Base-by-base conservation (phyloP, 2,113 vertebrate species). In the Xenopus borealis region DNA sequence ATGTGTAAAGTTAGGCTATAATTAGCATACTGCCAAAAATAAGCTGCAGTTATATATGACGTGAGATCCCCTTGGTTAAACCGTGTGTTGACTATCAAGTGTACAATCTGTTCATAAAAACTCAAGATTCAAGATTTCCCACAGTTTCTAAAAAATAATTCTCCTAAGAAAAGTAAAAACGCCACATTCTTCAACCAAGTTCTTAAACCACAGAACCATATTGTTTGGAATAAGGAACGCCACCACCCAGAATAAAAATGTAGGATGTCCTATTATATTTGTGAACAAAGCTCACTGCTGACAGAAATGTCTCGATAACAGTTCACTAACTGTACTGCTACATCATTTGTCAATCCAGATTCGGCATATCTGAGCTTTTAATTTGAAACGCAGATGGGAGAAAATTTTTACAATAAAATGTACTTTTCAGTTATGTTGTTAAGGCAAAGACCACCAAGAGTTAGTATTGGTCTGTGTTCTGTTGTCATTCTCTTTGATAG, bases 381-480 rank as follows among this genome's bases (percentile, higher is more conserved):
- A 69, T 53, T 40, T 63, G 50, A 64, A 76, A 69, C 63, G 61
- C 74, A 70, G 66, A 70, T 70, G 47, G 20, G 16, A 64, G 66
- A 45, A 3, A n/a, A 17, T 16, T 9, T 64, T 10, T 40, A 44
- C 27, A 33, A 44, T 13, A 64, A 64, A 52, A 52, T 27, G 66
- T 30, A 52, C 64, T 33, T 16, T 20, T 40, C 33, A 71, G 30
- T 17, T 62, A 44, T 63, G 45, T 55, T 27, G 30, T 68, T 69
- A 14, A 69, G 55, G 20, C 44, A n/a, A 62, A 19, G 74, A 76
- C 74, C 74, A 76, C 74, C 74, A 76, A 64, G 74, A 75, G 59
- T 64, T 76, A 76, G 46, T 63, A 76, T 44, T 63, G 59, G 46
- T 1, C 18, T 44, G 58, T 44, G 58, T 61, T 23, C 9, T 61